phyloP scores from a whole-genome alignment of 64 coral and sea anemone species.

The Montipora efflorescens region DNA sequence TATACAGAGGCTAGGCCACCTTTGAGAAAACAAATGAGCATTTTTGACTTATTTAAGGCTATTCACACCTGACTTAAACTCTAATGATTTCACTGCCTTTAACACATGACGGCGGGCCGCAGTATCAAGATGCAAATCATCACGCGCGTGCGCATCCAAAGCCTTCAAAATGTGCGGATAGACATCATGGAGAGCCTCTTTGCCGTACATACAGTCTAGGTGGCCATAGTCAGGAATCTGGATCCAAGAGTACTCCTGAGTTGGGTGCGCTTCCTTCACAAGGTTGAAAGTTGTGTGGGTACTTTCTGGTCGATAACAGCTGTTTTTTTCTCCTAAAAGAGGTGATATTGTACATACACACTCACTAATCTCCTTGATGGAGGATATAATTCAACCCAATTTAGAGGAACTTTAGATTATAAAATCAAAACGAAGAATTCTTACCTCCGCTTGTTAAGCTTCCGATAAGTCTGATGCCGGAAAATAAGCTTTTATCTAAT shows the following conservation, averaged over 20 bases:
- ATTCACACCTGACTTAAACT: slow-evolving; percentile 3
- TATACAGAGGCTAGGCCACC: too few species aligned
- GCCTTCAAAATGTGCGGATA: slow-evolving; percentile 57
- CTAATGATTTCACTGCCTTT: not conserved
- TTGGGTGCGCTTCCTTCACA: slow-evolving; percentile 50
- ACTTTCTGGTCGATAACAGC: slow-evolving; percentile 38
- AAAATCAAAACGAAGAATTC: too few species aligned
- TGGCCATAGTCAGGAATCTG: slow-evolving; percentile 70
- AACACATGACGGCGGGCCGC: not conserved
- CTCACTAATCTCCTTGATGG: not conserved
- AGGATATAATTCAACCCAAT: too few species aligned
- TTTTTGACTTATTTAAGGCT: not conserved
- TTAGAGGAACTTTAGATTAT: too few species aligned
- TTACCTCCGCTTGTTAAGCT: too few species aligned
- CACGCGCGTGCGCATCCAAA: slow-evolving; percentile 28
- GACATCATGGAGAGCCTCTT: slow-evolving; percentile 56
- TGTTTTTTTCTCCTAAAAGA: slow-evolving; percentile 51
- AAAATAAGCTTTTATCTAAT: too few species aligned
- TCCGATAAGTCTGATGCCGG: too few species aligned
- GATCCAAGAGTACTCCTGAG: slow-evolving; percentile 36
- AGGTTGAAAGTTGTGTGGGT: slow-evolving; percentile 29
- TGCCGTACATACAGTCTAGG: slow-evolving; percentile 66
- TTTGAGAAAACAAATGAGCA: not conserved
- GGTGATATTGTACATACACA: not conserved
- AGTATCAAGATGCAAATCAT: slow-evolving; percentile 7